Conservation (phyloP, 2,797 vertebrate species). For the Oryzias dopingdopingensis region DNA sequence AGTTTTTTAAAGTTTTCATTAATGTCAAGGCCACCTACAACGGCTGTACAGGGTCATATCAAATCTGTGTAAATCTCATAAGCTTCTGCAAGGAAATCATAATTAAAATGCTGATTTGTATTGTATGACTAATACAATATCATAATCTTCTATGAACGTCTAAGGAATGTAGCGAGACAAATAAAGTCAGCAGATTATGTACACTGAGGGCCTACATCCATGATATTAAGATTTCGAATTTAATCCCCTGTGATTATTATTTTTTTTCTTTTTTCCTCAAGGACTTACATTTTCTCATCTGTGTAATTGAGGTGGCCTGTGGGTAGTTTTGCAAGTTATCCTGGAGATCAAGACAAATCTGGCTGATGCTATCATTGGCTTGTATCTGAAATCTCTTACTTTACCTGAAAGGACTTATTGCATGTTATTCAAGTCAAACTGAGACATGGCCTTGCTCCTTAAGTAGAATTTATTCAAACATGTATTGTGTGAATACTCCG, state of each 20-base stretch:
- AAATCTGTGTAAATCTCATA: slow-evolving; percentile 81
- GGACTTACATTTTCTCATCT: slow-evolving; percentile 86
- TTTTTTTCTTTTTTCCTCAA: slow-evolving; percentile 58
- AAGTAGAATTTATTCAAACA: slow-evolving; percentile 32
- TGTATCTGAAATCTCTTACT: slow-evolving; percentile 37
- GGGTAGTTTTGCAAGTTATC: slow-evolving; percentile 68
- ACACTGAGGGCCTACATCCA: slow-evolving; percentile 77
- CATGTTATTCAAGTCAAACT: slow-evolving; percentile 49
- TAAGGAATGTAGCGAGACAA: slow-evolving; percentile 68
- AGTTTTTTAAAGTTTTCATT: slow-evolving; percentile 75
- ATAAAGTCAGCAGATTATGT: slow-evolving; percentile 81
- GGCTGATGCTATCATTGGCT: slow-evolving; percentile 50
- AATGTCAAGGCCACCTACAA: slow-evolving; percentile 53
- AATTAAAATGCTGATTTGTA: slow-evolving; percentile 83
- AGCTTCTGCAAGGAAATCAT: slow-evolving; percentile 83
- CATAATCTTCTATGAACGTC: slow-evolving; percentile 80
- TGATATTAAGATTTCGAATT: slow-evolving; percentile 90
- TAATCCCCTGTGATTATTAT: slow-evolving; percentile 86
- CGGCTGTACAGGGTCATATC: slow-evolving; percentile 51
- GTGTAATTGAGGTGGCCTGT: slow-evolving; percentile 68
- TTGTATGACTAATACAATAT: slow-evolving; percentile 83
- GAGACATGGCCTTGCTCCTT: slow-evolving; percentile 42
- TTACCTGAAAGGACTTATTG: slow-evolving; percentile 60
- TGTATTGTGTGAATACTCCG: background rate
- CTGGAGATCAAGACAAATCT: slow-evolving; percentile 61